Evolutionary conservation across 2,888 invertebrate genomes (phyloP), one percentile per base, ranked within the genome.

Genomic region (Cheilosia variabilis): DNA sequence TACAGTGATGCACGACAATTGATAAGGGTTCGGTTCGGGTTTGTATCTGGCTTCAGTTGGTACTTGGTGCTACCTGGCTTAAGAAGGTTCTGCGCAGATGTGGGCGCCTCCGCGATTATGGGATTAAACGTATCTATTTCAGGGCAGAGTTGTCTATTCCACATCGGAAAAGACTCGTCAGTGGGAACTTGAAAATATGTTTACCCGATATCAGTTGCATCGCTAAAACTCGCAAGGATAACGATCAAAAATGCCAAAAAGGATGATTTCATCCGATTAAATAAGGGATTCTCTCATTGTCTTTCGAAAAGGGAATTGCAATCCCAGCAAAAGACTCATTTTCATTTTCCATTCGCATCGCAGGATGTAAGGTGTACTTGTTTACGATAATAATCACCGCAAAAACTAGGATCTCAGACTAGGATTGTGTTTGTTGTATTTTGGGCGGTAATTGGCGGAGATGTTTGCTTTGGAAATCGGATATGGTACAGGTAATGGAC

Each of bases 321-420:
- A 34, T 10, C 17, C 60, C 52, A 17, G 58, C 57, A 66, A n/a
- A n/a, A n/a, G n/a, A n/a, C n/a, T n/a, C n/a, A n/a, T 52, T 72
- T 66, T 37, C n/a, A 17, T 45, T 27, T 60, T 45, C 60, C 47
- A 34, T 31, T 2, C 10, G 50, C 37, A 65, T 68, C 71, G 31
- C 31, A 72, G 86, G 79, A 84, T 68, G 86, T 77, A 72, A 86
- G 86, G 86, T 86, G 86, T 81, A 81, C 72, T 62, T 86, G 86
- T 86, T 81, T 86, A 57, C 62, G 81, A 86, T 86, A 86, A 77
- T 81, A 71, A 86, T 81, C 81, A 31, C 76, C 76, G 84, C 84
- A 84, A 60, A 52, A 76, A 80, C 69, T 69, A 66, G 17, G 17
- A 66, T 66, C 76, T 58, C 76, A 86, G 80, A 80, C 71, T 27